Base-by-base conservation (phyloP, 2,888 invertebrate genomes). In the Cheilosia urbana region DNA sequence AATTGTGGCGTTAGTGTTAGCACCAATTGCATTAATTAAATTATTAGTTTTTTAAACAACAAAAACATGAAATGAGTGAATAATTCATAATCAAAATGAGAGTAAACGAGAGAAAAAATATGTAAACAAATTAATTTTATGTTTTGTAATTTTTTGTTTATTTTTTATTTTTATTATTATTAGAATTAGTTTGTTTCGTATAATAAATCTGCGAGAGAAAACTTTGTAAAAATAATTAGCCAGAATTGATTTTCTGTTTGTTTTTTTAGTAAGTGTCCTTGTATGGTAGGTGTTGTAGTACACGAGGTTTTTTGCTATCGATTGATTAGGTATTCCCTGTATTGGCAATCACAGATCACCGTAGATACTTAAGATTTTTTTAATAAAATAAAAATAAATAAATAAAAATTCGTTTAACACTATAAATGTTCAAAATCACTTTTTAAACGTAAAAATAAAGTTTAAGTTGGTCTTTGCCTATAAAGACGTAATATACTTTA, bases 1-100 rank as follows among this genome's bases (percentile, higher is more conserved):
- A 17, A 88, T 90, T 60, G 84, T 89, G 24, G 87, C 89, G 11
- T 42, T 91, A 55, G 87, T 90, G n/a, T 47, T 90, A 53, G 75
- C 90, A 66, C 53, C 89, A 21, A 60, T 90, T 73, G 83, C 81
- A 68, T 78, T 88, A 81, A 81, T 85, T 63, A 85, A 85, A 85
- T 85, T 85, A 77, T 68, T 85, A 81, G 75, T 72, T 62, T 76
- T 85, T 34, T 85, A 85, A 85, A 51, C 34, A 55, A 58, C 27
- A 60, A 63, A 13, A 45, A 27, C 4, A 42, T 34, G 53, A 68
- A 30, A 62, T 42, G 55, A 55, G 63, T 76, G 65, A 85, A 85
- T 85, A 76, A 85, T 80, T 85, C 84, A 85, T 80, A 80, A 72
- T 60, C 79, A 71, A 77, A 75, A 40, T 30, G 49, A 71, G 63